phyloP scores from a whole-genome alignment of 2,888 invertebrate genomes.

The Branchellion lobata region DNA sequence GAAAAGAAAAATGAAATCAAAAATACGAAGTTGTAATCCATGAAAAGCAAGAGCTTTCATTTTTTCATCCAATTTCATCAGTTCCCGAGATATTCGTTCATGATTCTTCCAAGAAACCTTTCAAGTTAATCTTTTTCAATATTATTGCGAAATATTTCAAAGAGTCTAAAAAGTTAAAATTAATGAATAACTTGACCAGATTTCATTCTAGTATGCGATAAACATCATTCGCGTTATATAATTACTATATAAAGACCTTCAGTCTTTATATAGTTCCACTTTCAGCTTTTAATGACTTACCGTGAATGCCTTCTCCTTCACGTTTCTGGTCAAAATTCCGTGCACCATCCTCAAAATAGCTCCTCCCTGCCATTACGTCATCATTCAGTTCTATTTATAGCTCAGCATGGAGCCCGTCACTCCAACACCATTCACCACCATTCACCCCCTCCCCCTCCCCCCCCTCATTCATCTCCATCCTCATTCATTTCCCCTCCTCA shows the following conservation, averaged over 20 bases:
- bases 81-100: neutral
- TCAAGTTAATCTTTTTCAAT: neutral
- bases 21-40: neutral
- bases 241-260: no score
- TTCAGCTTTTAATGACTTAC: constrained; percentile 38
- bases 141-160: constrained; percentile 10
- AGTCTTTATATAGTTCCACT: no score
- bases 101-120: neutral
- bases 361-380: constrained; percentile 43
- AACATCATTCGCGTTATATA: no score
- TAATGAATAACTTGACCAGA: no score
- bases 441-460: no score
- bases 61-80: no score
- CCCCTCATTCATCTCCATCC: no score
- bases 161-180: no score
- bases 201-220: no score
- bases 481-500: no score
- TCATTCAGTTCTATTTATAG: neutral
- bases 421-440: no score
- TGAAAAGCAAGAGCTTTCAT: neutral
- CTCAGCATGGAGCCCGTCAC: neutral
- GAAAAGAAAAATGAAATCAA: neutral
- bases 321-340: constrained; percentile 24
- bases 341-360: constrained; percentile 48
- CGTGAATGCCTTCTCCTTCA: constrained; percentile 36